Conservation (phyloP, 2,797 vertebrate genomes). For the Sebastolobus altivelis region DNA sequence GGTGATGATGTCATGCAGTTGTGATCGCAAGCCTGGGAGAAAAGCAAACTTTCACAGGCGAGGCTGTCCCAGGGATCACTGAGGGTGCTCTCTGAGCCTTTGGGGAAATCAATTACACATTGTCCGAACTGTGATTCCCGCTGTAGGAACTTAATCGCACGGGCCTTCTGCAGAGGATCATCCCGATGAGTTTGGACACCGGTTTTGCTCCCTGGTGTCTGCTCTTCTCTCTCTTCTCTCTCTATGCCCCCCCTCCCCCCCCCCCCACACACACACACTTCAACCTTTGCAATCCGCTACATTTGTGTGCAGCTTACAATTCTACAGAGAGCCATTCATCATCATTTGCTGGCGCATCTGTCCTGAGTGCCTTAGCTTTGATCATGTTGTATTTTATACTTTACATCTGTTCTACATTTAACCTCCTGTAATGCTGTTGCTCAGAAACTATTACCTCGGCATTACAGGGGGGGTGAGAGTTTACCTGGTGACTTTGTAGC, state of each 20-base stretch:
- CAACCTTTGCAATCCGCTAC: constrained; percentile 89
- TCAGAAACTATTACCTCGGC: constrained; percentile 92
- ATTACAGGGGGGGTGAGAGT: constrained; percentile 85
- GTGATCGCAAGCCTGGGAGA: constrained; percentile 76
- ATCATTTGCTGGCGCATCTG: constrained; percentile 98
- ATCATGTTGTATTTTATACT: constrained; percentile 98
- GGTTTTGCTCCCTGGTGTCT: constrained; percentile 78
- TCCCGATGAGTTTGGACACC: constrained; percentile 89
- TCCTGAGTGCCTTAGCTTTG: constrained; percentile 95
- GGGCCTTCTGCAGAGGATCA: constrained; percentile 86
- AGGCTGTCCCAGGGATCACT: constrained; percentile 75
- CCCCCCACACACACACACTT: constrained; percentile 34
- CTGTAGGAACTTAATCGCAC: constrained; percentile 76
- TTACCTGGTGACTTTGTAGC: constrained; percentile 84
- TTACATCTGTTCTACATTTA: constrained; percentile 99
- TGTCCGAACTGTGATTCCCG: constrained; percentile 79
- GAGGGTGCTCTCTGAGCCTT: constrained; percentile 81
- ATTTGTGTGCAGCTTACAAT: constrained; percentile 94
- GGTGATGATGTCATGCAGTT: constrained; percentile 86
- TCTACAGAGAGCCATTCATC: constrained; percentile 97
- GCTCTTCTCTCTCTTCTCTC: constrained; percentile 50
- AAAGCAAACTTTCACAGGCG: constrained; percentile 83
- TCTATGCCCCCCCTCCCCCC: constrained; percentile 53
- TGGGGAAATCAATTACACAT: constrained; percentile 83
- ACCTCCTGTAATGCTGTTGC: constrained; percentile 95